phyloP scores from a whole-genome alignment of 2,797 vertebrate genomes.

The Meriones psammophilus region DNA sequence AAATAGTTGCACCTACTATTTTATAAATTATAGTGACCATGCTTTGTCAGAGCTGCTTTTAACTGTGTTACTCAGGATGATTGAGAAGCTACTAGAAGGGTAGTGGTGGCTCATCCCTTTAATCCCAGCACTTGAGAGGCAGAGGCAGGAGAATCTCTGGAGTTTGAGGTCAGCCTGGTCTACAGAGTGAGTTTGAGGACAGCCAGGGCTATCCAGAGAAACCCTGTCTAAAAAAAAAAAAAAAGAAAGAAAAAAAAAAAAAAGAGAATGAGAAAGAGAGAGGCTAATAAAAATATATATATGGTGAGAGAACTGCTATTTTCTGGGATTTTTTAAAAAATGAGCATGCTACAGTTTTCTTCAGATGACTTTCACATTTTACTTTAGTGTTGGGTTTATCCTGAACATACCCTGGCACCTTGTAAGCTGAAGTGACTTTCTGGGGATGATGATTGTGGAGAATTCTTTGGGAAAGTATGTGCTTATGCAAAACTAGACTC shows the following conservation, averaged over 20 bases:
- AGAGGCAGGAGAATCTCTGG: no score
- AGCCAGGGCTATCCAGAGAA: no score
- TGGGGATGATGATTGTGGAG: neutral
- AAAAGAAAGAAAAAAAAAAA: no score
- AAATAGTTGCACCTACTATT: neutral
- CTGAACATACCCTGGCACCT: neutral
- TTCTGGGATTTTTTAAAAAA: neutral
- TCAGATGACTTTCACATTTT: conserved; percentile 10
- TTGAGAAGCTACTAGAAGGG: neutral
- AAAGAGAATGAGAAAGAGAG: no score
- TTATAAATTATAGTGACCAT: neutral
- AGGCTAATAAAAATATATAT: neutral
- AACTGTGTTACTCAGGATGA: neutral
- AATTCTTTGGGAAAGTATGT: conserved; percentile 17
- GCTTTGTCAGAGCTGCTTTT: neutral
- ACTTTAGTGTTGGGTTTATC: neutral
- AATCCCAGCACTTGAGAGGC: no score
- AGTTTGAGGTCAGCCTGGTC: no score
- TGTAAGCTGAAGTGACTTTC: neutral
- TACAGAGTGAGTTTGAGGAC: no score
- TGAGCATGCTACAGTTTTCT: neutral
- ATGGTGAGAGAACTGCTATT: neutral
- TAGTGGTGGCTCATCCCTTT: no score
- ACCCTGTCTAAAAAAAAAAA: no score
- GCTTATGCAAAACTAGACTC: conserved; percentile 55